Evolutionary conservation across 2,888 invertebrate species (phyloP), one percentile per base, ranked within the genome.

Genomic region (Neoascia interrupta): DNA sequence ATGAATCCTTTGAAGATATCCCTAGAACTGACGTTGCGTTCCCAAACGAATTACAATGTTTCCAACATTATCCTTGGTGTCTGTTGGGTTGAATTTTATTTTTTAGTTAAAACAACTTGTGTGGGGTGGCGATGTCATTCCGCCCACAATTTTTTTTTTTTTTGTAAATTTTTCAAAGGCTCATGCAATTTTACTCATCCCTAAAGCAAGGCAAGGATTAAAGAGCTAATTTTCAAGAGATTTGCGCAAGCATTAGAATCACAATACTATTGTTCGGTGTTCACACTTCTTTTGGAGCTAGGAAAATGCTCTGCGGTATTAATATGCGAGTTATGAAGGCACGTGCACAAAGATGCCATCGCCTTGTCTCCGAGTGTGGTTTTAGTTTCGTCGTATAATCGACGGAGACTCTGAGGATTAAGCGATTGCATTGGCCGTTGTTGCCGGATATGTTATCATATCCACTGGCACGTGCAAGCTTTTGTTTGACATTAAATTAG

Each of bases 251-350:
- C 11, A 31, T 15, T 6, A 49, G 34, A 11, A 31, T 31, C n/a
- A 11, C 11, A 2, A 34, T 49, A 43, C 13, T 11, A 36, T 36
- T 13, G 36, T 11, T 58, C 53, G 36, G 23, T 56, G 75, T 75
- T 75, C 61, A 63, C 75, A 63, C 54, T 63, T 75, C 10, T 15
- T 19, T n/a, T 11, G 10, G 5, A 5, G 11, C n/a, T 11, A 1
- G 19, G 13, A 41, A 6, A 5, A 19, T 15, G 19, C 21, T 21
- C 41, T 26, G 10, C 47, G 53, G 64, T 54, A 28, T 70, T 70
- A 70, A 45, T 18, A 19, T 63, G n/a, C n/a, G 70, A 64, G 56
- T 73, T 79, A 73, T 79, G 49, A 66, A n/a, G 73, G 54, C 79
- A 66, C 58, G 73, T 54, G 66, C 23, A 26, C 5, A n/a, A 23